These are phyloP conservation scores for Syndactyla subalaris DNA, from an alignment of 2,797 vertebrate species.

Conservation along the genomic window DNA sequence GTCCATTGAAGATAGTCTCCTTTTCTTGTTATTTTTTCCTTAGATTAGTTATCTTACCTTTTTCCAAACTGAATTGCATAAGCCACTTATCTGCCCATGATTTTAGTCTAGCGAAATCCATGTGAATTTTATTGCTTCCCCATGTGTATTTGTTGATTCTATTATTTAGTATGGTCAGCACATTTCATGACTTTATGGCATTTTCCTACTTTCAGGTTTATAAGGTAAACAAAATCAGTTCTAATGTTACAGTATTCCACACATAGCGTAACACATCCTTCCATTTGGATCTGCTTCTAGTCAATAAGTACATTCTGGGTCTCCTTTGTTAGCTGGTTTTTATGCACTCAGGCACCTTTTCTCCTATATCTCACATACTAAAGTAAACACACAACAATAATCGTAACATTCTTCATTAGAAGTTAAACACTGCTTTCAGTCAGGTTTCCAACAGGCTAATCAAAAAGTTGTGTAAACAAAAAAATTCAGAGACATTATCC, in stretches of 20 bases:
- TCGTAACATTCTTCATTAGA: not conserved
- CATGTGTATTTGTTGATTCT: not conserved
- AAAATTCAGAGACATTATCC: not conserved
- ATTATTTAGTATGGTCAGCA: conserved; percentile 30
- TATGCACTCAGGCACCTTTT: not conserved
- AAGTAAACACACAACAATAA: not conserved
- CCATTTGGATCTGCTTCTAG: not conserved
- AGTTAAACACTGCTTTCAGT: not conserved
- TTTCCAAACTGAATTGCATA: conserved; percentile 1
- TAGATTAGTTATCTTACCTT: conserved; percentile 40
- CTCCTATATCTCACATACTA: not conserved
- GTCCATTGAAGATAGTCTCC: not conserved
- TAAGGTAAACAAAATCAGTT: conserved; percentile 70
- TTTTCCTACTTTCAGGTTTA: conserved; percentile 36
- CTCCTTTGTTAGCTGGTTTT: not conserved
- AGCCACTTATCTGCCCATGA: conserved; percentile 11
- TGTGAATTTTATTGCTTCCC: conserved; percentile 42
- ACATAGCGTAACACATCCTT: not conserved
- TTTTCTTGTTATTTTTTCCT: conserved; percentile 21
- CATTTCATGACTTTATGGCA: conserved; percentile 34
- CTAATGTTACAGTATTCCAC: not conserved
- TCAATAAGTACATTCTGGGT: not conserved
- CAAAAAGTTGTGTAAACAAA: not conserved
- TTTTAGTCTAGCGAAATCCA: conserved; percentile 22
- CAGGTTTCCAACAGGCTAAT: not conserved